phyloP scores from a whole-genome alignment of 2,113 vertebrate species.

The Chloebia gouldiae region DNA sequence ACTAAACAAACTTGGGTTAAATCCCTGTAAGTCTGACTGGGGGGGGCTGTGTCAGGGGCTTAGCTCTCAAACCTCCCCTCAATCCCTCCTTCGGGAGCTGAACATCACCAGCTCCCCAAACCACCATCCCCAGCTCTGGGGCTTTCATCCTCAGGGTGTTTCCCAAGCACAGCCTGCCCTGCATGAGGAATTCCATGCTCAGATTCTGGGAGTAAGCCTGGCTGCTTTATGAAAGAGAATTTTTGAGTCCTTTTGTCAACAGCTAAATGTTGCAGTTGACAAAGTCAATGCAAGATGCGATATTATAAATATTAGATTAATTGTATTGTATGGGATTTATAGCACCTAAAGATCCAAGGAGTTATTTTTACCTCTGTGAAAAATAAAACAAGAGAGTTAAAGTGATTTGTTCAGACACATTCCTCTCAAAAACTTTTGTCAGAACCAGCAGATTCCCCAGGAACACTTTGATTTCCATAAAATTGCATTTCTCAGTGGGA shows the following conservation, averaged over 20 bases:
- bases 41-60: background rate
- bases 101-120: background rate
- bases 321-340: constrained; percentile 28
- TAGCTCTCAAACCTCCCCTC: background rate
- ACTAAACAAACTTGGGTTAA: background rate
- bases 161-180: background rate
- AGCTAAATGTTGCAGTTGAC: constrained; percentile 35
- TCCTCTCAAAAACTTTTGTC: constrained; percentile 44
- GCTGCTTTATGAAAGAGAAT: constrained; percentile 37
- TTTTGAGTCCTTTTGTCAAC: constrained; percentile 39
- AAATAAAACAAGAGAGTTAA: constrained; percentile 42
- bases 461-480: constrained; percentile 36
- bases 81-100: rapidly evolving
- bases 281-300: background rate
- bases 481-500: background rate
- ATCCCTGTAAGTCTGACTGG: background rate
- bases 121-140: rapidly evolving
- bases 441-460: background rate
- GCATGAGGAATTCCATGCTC: background rate
- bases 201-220: rapidly evolving
- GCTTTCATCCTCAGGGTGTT: background rate
- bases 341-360: constrained; percentile 34
- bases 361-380: constrained; percentile 38
- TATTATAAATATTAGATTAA: constrained; percentile 63
- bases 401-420: constrained; percentile 47